Percentiles rank a stretch among this genome's conserved stretches.
phyloP scores from a whole-genome alignment of 2,888 invertebrate genomes.

The Lepeophtheirus nordmannii region DNA sequence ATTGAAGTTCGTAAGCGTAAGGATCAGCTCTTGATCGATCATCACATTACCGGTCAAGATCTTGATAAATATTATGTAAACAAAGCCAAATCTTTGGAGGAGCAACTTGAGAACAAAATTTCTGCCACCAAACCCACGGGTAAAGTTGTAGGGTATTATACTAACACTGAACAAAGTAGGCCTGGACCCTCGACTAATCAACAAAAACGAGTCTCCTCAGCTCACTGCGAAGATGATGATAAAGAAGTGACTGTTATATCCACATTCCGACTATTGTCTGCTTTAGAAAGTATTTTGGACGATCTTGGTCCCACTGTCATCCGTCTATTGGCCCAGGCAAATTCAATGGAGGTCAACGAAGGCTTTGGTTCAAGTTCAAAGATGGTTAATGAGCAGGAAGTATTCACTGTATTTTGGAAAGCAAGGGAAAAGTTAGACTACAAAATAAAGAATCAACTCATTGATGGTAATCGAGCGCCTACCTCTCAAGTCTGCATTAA shows the following conservation, averaged over 20 bases:
- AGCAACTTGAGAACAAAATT: constrained; percentile 37
- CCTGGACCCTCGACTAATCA: not conserved
- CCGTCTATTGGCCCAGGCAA: not conserved
- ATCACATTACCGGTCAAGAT: not conserved
- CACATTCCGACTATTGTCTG: constrained; percentile 15
- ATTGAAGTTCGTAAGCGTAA: constrained; percentile 71
- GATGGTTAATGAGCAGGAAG: constrained; percentile 1
- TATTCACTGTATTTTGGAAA: not conserved
- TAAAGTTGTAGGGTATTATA: too few species aligned
- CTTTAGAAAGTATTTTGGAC: constrained; percentile 6
- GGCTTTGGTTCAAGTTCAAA: constrained; percentile 7
- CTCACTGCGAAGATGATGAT: not conserved
- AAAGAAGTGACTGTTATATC: constrained; percentile 6
- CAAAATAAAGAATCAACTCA: not conserved
- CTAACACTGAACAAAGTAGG: not conserved
- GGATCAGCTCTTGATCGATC: constrained; percentile 69
- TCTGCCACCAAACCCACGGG: constrained; percentile 4
- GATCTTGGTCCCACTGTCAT: not conserved
- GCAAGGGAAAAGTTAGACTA: constrained; percentile 1
- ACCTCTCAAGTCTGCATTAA: not conserved
- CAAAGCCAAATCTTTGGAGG: constrained; percentile 46
- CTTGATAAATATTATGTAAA: not conserved
- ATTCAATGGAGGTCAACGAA: constrained; percentile 8
- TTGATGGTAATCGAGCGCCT: not conserved
- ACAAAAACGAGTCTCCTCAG: not conserved